Base-by-base conservation (phyloP, 2,888 invertebrate species). In the Harmothoe impar region DNA sequence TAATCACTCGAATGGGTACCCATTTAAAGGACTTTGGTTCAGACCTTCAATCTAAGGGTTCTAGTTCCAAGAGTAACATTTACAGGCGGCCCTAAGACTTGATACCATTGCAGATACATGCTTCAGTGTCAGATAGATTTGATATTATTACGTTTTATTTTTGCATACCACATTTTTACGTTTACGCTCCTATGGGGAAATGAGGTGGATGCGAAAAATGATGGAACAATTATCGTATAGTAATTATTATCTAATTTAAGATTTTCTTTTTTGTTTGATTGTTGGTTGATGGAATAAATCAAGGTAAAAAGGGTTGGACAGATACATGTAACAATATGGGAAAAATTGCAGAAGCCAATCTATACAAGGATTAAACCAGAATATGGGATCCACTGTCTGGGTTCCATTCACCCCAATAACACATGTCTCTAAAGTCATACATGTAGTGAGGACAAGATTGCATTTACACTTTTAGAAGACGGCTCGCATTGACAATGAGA, bases 121-220 rank as follows among this genome's bases (percentile, higher is more conserved):
- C 81, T 43, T 43, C 81, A 81, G 81, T 81, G 81, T 7, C 0
- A 35, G 31, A 29, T 17, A 20, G 20, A 81, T 1, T 12, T 77
- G 25, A 25, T 10, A 29, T 23, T n/a, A 35, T 23, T 0, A 81
- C 81, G 33, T 81, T 81, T 17, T 1, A 81, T 81, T 43, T 43
- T 43, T 81, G 81, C 81, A 81, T 81, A 81, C 81, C 81, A 20
- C 12, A 43, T 1, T 1, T 81, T 81, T 81, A 23, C n/a, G 81
- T 81, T 81, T 81, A 15, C 81, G 81, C n/a, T 33, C 43, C 81
- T 81, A 81, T 25, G 81, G 81, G 81, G 15, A 35, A 0, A 81
- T 33, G 81, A 81, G 0, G 81, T 35, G 81, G 81, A 35, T 43
- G 43, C 43, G 17, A 31, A 43, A 35, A 35, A n/a, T 35, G 35